phyloP scores from a whole-genome alignment of 2,113 vertebrate species.

The Agapornis roseicollis region DNA sequence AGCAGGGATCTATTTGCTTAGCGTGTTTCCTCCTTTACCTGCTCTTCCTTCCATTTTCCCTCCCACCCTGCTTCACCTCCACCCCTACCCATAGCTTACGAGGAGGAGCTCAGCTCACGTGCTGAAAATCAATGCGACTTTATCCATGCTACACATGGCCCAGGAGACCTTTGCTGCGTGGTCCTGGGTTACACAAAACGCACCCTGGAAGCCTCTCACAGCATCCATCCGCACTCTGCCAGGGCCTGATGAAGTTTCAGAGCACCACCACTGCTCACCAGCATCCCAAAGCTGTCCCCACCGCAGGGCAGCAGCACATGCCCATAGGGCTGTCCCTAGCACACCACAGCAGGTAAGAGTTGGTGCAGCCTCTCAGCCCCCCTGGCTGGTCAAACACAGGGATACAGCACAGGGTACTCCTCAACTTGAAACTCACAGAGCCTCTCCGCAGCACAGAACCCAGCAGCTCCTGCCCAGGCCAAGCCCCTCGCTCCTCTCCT shows the following conservation, averaged over 20 bases:
- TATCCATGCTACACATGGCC: background rate
- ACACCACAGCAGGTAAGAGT: rapidly evolving
- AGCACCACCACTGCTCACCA: rapidly evolving
- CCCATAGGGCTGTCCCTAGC: too few species aligned
- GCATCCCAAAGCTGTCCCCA: rapidly evolving
- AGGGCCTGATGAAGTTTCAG: rapidly evolving
- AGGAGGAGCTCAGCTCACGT: background rate
- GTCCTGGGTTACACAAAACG: rapidly evolving
- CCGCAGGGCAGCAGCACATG: rapidly evolving
- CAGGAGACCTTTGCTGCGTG: rapidly evolving
- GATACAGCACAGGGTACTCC: rapidly evolving
- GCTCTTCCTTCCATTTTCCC: background rate
- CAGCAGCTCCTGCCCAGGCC: background rate
- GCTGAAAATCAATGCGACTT: background rate
- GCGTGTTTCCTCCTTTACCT: background rate
- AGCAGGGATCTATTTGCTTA: background rate
- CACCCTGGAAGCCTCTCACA: rapidly evolving
- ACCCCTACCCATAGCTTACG: background rate
- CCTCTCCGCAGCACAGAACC: rapidly evolving
- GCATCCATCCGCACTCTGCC: rapidly evolving
- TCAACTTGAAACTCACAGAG: rapidly evolving
- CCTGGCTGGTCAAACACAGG: rapidly evolving
- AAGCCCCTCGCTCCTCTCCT: too few species aligned
- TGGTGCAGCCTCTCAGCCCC: rapidly evolving
- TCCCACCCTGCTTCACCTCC: background rate